These are phyloP conservation scores for Adineta ricciae DNA, from an alignment of 2,888 invertebrate genomes.

Conservation along the genomic window DNA sequence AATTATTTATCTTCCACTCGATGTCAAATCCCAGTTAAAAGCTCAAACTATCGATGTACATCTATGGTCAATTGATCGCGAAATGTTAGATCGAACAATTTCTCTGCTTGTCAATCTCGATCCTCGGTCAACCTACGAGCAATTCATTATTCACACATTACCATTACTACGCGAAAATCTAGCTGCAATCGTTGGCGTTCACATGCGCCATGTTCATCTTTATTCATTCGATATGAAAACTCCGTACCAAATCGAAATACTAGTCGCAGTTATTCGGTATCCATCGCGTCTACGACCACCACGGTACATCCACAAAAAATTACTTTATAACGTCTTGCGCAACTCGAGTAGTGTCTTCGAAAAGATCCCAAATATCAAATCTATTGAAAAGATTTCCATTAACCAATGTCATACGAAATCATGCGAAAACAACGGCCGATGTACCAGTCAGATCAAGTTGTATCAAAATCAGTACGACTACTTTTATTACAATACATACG, in stretches of 20 bases:
- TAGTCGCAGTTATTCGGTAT: neutral
- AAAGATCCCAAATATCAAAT: neutral
- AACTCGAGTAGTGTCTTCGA: neutral
- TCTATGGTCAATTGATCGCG: neutral
- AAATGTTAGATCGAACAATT: neutral
- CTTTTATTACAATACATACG: neutral
- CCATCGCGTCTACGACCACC: neutral
- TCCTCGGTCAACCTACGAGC: neutral
- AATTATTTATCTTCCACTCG: neutral
- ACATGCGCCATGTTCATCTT: neutral
- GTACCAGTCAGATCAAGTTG: neutral
- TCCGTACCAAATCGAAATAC: neutral
- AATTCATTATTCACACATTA: neutral
- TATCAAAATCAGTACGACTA: neutral
- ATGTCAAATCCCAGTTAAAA: neutral
- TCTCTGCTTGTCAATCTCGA: neutral
- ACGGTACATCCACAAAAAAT: constrained; percentile 6
- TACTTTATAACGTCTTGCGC: neutral
- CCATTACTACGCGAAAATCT: neutral
- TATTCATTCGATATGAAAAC: neutral
- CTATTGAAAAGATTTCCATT: neutral
- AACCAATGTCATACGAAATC: neutral
- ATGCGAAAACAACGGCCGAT: neutral
- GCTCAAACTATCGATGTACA: neutral
- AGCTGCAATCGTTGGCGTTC: neutral